phyloP scores from a whole-genome alignment of 2,888 invertebrate species.

The Diaphora mendica region DNA sequence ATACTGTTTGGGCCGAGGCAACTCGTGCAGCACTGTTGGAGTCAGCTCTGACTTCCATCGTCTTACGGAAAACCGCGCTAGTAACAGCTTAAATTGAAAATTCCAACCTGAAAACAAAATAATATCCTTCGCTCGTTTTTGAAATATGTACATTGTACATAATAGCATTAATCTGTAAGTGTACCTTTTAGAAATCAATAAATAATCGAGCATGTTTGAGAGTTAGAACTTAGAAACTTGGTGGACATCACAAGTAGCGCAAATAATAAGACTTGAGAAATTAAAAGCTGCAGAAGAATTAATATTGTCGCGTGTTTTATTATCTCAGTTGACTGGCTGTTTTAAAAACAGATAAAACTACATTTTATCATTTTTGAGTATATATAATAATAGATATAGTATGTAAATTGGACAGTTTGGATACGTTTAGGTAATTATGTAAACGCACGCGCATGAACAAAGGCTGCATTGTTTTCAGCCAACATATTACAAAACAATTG shows the following conservation, averaged over 20 bases:
- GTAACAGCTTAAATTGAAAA: slow-evolving; percentile 74
- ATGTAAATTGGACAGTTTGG: background rate
- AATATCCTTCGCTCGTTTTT: background rate
- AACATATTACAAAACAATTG: background rate
- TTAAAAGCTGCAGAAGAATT: too few relatives aligned
- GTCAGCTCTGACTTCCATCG: slow-evolving; percentile 69
- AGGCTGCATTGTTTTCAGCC: background rate
- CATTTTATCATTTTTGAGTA: background rate
- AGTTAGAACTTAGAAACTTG: too few relatives aligned
- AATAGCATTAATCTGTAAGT: too few relatives aligned
- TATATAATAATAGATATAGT: too few relatives aligned
- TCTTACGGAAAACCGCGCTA: slow-evolving; percentile 72
- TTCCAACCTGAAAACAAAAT: slow-evolving; percentile 75
- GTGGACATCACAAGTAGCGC: too few relatives aligned
- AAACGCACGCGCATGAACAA: background rate
- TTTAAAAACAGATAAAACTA: background rate
- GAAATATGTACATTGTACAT: too few relatives aligned
- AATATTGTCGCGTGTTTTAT: background rate
- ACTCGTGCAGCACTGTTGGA: slow-evolving; percentile 57
- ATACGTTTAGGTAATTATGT: background rate
- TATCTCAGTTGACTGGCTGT: background rate
- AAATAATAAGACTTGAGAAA: too few relatives aligned
- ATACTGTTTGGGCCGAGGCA: slow-evolving; percentile 55
- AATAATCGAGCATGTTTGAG: too few relatives aligned
- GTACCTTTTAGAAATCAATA: too few relatives aligned